These are phyloP conservation scores for Glyphotaelius pellucidus DNA, from an alignment of 2,888 invertebrate species.

Conservation along the genomic window DNA sequence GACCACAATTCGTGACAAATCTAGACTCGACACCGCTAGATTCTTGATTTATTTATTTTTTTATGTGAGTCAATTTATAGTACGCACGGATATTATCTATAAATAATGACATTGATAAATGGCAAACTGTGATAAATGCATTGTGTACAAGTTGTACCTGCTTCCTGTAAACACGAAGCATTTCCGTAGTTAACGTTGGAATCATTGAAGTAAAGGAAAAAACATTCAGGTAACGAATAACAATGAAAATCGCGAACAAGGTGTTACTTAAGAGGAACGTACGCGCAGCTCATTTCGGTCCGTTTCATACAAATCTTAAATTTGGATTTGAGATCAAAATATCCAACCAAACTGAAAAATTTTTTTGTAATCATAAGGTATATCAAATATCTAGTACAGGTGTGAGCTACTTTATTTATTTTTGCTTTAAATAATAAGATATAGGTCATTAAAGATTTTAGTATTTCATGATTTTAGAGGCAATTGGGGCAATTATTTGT, in stretches of 20 bases:
- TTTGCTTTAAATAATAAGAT: no score
- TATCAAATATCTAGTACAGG: no score
- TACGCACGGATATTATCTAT: not conserved
- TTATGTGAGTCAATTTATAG: not conserved
- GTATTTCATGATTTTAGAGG: no score
- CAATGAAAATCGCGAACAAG: not conserved
- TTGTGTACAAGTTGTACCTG: not conserved
- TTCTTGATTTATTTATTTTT: not conserved
- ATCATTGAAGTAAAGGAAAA: not conserved
- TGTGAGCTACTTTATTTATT: no score
- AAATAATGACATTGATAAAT: not conserved
- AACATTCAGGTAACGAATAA: not conserved
- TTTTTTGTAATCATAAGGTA: no score
- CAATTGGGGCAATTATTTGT: no score
- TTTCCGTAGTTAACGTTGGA: not conserved
- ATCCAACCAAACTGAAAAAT: no score
- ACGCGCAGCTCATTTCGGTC: no score
- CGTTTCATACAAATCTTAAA: no score
- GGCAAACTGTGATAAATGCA: not conserved
- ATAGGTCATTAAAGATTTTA: no score
- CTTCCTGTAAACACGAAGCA: not conserved
- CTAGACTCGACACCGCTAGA: not conserved
- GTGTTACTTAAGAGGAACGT: no score
- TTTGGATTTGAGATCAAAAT: no score
- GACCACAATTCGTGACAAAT: not conserved